Evolutionary conservation across 2,797 vertebrate species (phyloP), one percentile per base, ranked within the genome.

Genomic region (Hyperoplus lanceolatus): DNA sequence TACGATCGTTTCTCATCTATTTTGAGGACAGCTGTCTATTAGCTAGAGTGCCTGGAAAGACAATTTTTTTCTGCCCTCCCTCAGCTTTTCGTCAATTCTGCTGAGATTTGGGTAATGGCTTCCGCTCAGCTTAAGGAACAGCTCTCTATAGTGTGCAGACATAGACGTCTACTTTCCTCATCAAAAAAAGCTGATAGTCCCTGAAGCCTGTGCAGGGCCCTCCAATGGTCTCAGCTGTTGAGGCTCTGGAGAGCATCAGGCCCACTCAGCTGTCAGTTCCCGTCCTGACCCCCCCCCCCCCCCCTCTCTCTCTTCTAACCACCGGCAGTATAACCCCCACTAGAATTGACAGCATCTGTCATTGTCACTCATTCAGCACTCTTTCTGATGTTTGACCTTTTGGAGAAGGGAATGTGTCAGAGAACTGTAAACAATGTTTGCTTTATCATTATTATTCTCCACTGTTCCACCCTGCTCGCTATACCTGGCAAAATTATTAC

Each of bases 331-430:
- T 83, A 86, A 84, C 58, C 87, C 87, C 85, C 66, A 29, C 85
- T 15, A 79, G 79, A 65, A 85, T 70, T 86, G 90, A 90, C 85
- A 84, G 86, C 92, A 93, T 91, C 90, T 94, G 92, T 91, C 92
- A 91, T 74, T 84, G 89, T 89, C 91, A 89, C 70, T 93, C 91
- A 88, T 69, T 85, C 85, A 81, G 81, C 84, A 69, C 88, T 29
- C 81, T 86, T 87, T 87, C 80, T 92, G 88, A 93, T 88, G 84
- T 88, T 77, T 90, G 90, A 93, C 88, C 90, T 89, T 92, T 82
- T 53, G 49, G 29, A 68, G 73, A 80, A 10, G 42, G 51, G 81
- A 77, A 67, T 45, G 64, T 68, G 65, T 69, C 58, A 39, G 69
- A 83, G 69, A 83, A 77, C 72, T 78, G 77, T 81, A 77, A 85